A percentile compares a stretch with the other conserved stretches of the same genome.
phyloP scores from a whole-genome alignment of 1,140 invertebrate species.

The Philotrypesis tridentata region DNA sequence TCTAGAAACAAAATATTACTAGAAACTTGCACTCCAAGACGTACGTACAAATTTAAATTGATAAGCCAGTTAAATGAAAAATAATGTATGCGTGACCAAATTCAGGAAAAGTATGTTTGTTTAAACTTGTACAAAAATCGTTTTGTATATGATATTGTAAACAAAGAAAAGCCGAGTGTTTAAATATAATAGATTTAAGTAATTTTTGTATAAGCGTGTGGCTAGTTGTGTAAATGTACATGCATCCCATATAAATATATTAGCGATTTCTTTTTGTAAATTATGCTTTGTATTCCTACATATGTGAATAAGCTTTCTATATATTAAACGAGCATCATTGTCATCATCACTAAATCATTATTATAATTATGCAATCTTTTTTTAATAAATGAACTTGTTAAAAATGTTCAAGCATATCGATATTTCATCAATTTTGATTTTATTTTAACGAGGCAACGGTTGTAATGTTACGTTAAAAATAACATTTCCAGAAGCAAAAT shows the following conservation, averaged over 20 bases:
- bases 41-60: conserved; percentile 47
- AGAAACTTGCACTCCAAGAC: conserved; percentile 43
- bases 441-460: neutral
- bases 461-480: neutral
- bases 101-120: conserved; percentile 34
- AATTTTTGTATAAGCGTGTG: conserved; percentile 48
- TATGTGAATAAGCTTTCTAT: conserved; percentile 26
- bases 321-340: conserved; percentile 25
- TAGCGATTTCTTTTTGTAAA: conserved; percentile 45
- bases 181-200: conserved; percentile 41
- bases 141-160: conserved; percentile 44
- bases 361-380: conserved; percentile 24
- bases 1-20: conserved; percentile 42
- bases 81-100: conserved; percentile 26
- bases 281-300: conserved; percentile 41
- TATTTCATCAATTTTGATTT: conserved; percentile 10
- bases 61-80: conserved; percentile 37
- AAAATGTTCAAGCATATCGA: conserved; percentile 1
- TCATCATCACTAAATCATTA: conserved; percentile 30
- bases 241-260: conserved; percentile 38
- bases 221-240: conserved; percentile 40
- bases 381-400: conserved; percentile 37
- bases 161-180: conserved; percentile 45
- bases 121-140: conserved; percentile 42
- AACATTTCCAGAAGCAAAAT: neutral